Base-by-base conservation (phyloP, 2,113 vertebrate genomes). In the Reinhardtius hippoglossoides region DNA sequence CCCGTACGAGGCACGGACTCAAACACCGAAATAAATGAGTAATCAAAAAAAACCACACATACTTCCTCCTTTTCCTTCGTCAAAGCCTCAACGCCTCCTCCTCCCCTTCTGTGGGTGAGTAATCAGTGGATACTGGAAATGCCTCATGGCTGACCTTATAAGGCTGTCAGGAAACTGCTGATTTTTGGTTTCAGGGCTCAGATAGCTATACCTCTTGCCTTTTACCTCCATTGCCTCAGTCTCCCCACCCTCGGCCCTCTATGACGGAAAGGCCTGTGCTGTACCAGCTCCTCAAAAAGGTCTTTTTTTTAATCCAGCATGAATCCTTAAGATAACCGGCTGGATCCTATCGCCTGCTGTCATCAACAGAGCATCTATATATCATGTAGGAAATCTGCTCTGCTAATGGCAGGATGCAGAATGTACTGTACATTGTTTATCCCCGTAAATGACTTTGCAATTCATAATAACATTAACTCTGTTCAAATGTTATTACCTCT, bases 101-200 rank as follows among this genome's bases (percentile, higher is more conserved):
- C 26, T 27, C 46, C 55, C 50, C 56, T 20, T 50, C 35, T 16
- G n/a, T 18, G 59, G 46, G 55, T 85, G 76, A 87, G 75, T 82
- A 81, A 88, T 91, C 72, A 76, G 54, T 74, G 65, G 78, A 86
- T 80, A 67, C 81, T 80, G 74, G 75, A 87, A 90, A 76, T 77
- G 67, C 54, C 78, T 88, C 81, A 64, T 77, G 65, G 78, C 46
- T 85, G 84, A 83, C 81, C 83, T 85, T 91, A 81, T 88, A 86
- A 71, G 86, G 89, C 71, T 62, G 35, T 59, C 80, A 85, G 86
- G 87, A 84, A 92, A 87, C 82, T 84, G 83, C 79, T 88, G 82
- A 90, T 72, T 87, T 91, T 56, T 83, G 58, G 71, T 90, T 90
- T 89, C 67, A 67, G 71, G 57, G 67, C 48, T 87, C 35, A 62